These are phyloP conservation scores for Macrobrachium rosenbergii DNA, from an alignment of 1,140 invertebrate genomes.

Conservation along the genomic window DNA sequence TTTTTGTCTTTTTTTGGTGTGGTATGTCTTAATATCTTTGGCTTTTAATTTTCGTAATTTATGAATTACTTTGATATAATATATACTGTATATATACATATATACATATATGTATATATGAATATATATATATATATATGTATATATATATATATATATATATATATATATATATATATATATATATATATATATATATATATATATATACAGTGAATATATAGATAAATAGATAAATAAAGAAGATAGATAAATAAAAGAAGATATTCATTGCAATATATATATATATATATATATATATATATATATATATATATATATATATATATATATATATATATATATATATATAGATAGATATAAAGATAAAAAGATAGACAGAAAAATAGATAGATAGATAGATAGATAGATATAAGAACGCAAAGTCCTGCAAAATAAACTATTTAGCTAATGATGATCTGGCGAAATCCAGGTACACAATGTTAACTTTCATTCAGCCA, in stretches of 20 bases:
- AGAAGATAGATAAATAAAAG: too few relatives aligned
- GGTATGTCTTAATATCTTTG: too few relatives aligned
- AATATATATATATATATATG: neutral
- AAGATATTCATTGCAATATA: too few relatives aligned
- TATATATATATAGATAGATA: neutral
- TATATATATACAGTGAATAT: neutral
- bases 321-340: conserved; percentile 15
- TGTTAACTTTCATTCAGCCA: too few relatives aligned
- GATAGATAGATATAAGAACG: too few relatives aligned
- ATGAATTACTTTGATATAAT: neutral
- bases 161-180: conserved; percentile 21
- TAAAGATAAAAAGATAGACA: neutral
- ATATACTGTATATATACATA: neutral
- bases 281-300: neutral
- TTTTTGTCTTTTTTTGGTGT: too few relatives aligned
- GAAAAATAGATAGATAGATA: too few relatives aligned
- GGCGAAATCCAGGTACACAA: too few relatives aligned
- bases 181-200: conserved; percentile 16
- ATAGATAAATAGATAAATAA: neutral
- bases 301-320: conserved; percentile 18
- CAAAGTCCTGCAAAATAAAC: too few relatives aligned
- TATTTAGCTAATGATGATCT: too few relatives aligned
- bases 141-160: neutral
- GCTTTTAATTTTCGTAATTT: too few relatives aligned
- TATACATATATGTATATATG: neutral